Percentiles rank a stretch among this genome's conserved stretches.
Conservation (phyloP, 2,797 vertebrate genomes). For the Mycteria americana region DNA sequence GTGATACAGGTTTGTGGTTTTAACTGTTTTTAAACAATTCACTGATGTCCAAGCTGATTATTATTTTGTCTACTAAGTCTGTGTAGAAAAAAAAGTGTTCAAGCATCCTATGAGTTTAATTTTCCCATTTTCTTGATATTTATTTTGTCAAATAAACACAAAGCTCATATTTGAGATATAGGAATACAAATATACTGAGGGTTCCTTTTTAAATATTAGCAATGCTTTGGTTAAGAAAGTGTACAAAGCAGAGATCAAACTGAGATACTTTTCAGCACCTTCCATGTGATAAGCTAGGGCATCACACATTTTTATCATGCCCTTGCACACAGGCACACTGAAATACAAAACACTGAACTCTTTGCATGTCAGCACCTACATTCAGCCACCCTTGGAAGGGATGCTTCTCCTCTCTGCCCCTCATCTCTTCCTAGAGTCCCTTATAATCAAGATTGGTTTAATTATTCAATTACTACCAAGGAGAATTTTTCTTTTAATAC, state of each 20-base stretch:
- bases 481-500: neutral
- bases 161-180: neutral
- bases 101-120: neutral
- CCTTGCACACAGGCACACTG: slow-evolving; percentile 44
- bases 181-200: neutral
- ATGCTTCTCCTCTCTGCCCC: neutral
- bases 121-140: neutral
- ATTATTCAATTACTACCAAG: neutral
- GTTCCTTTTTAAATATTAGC: neutral
- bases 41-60: neutral
- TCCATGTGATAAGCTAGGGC: slow-evolving; percentile 67
- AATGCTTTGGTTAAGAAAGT: slow-evolving; percentile 4
- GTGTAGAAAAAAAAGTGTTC: neutral
- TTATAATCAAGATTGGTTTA: neutral
- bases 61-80: neutral
- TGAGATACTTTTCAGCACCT: slow-evolving; percentile 71
- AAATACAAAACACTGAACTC: slow-evolving; percentile 3
- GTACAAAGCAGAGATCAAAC: slow-evolving; percentile 27
- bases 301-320: slow-evolving; percentile 72
- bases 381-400: neutral
- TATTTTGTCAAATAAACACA: slow-evolving; percentile 12
- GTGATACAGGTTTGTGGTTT: neutral
- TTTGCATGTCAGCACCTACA: slow-evolving; percentile 47
- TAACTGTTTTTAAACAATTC: neutral
- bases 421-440: neutral